A percentile compares a stretch with the other conserved stretches of the same genome.
Conservation (phyloP, 2,797 vertebrate genomes). For the Rhyacichthys aspro region DNA sequence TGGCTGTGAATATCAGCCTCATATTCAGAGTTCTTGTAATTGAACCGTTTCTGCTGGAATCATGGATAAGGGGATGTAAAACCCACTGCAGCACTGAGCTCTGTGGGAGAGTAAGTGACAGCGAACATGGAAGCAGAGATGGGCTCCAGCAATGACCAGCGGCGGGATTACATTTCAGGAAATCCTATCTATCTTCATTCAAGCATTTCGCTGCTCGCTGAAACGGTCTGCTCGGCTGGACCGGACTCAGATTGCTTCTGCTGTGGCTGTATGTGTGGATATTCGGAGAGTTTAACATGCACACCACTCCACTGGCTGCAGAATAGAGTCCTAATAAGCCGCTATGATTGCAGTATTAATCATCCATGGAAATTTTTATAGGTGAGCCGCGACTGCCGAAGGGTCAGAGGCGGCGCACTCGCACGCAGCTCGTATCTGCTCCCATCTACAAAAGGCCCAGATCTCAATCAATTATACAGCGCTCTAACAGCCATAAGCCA, state of each 20-base stretch:
- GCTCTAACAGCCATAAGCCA: conserved; percentile 53
- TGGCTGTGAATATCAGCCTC: conserved; percentile 63
- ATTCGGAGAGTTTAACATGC: conserved; percentile 43
- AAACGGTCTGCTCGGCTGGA: conserved; percentile 59
- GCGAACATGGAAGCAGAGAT: conserved; percentile 56
- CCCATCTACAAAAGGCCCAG: conserved; percentile 37
- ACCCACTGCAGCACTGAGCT: conserved; percentile 57
- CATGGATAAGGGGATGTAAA: conserved; percentile 75
- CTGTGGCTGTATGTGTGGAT: conserved; percentile 36
- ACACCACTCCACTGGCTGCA: conserved; percentile 37
- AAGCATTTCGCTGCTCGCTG: conserved; percentile 67
- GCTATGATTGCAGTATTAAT: conserved; percentile 66
- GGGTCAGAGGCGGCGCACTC: conserved; percentile 50
- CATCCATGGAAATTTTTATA: conserved; percentile 68
- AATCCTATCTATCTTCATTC: conserved; percentile 77
- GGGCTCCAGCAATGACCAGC: conserved; percentile 64
- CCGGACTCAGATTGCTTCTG: conserved; percentile 65
- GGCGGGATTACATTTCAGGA: conserved; percentile 68
- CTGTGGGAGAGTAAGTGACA: conserved; percentile 69
- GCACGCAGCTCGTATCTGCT: conserved; percentile 37
- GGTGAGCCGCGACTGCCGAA: conserved; percentile 36
- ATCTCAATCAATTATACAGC: conserved; percentile 67
- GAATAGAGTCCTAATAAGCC: conserved; percentile 56
- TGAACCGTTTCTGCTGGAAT: conserved; percentile 67
- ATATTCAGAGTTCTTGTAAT: conserved; percentile 68